phyloP scores from a whole-genome alignment of 2,797 vertebrate species.

The Lutjanus argentimaculatus region DNA sequence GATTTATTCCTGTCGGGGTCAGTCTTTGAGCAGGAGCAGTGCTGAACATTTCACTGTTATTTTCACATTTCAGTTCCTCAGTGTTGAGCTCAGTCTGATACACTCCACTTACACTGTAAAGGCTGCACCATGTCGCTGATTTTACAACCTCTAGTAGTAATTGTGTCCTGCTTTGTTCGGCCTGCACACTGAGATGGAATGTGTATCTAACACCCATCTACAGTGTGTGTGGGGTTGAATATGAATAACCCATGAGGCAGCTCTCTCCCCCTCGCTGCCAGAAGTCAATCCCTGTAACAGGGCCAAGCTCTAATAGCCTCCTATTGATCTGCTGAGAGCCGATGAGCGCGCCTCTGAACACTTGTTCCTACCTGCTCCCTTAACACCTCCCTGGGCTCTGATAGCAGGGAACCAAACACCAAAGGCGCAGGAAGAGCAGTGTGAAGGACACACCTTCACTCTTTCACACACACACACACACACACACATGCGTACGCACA shows the following conservation, averaged over 20 bases:
- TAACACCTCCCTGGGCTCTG: slow-evolving; percentile 79
- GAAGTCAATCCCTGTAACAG: slow-evolving; percentile 82
- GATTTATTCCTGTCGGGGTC: neutral
- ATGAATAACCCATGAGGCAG: slow-evolving; percentile 79
- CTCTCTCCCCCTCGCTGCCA: slow-evolving; percentile 53
- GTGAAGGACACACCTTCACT: slow-evolving; percentile 66
- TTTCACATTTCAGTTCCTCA: slow-evolving; percentile 30
- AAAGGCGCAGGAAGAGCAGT: slow-evolving; percentile 58
- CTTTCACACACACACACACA: slow-evolving; percentile 24
- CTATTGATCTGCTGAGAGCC: slow-evolving; percentile 82
- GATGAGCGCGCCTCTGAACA: slow-evolving; percentile 80
- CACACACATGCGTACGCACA: slow-evolving; percentile 22
- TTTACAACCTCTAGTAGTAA: slow-evolving; percentile 47
- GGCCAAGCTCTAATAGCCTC: slow-evolving; percentile 84
- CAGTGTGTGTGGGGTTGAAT: slow-evolving; percentile 51
- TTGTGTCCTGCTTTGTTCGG: slow-evolving; percentile 57
- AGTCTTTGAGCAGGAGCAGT: neutral
- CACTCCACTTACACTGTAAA: neutral
- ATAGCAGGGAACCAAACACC: slow-evolving; percentile 73
- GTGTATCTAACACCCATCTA: slow-evolving; percentile 64
- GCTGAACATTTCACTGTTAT: neutral
- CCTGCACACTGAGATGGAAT: slow-evolving; percentile 55
- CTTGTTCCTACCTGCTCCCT: slow-evolving; percentile 79
- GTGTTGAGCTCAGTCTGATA: slow-evolving; percentile 2
- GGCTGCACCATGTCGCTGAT: slow-evolving; percentile 12